Conservation (phyloP, 2,888 invertebrate genomes). For the Hydrotaea diabolus region DNA sequence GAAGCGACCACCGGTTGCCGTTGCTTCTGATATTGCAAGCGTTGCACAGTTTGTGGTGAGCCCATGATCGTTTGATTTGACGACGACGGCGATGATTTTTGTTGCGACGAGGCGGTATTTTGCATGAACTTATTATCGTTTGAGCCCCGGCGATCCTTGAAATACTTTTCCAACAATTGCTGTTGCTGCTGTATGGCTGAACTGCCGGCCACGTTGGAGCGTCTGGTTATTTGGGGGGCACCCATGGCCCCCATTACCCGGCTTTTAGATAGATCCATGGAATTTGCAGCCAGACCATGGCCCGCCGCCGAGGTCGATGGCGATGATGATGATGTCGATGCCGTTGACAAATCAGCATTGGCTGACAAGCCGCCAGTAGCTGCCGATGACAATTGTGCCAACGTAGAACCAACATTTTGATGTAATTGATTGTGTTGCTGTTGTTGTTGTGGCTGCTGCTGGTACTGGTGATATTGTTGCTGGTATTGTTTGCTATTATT, state of each 20-base stretch:
- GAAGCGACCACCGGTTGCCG: conserved; percentile 77
- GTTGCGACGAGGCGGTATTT: conserved; percentile 52
- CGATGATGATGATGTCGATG: conserved; percentile 57
- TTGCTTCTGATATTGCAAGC: conserved; percentile 79
- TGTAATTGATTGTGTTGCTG: conserved; percentile 56
- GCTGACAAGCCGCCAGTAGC: conserved; percentile 76
- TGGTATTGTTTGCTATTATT: conserved; percentile 45
- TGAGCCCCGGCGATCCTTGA: conserved; percentile 55
- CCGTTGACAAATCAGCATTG: conserved; percentile 69
- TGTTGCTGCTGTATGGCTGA: conserved; percentile 59
- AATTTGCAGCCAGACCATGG: conserved; percentile 60
- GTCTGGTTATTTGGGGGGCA: conserved; percentile 78
- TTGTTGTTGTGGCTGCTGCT: conserved; percentile 33
- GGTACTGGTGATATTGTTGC: conserved; percentile 48
- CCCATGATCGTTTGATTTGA: conserved; percentile 47
- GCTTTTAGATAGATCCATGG: conserved; percentile 68
- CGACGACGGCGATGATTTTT: conserved; percentile 52
- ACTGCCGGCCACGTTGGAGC: conserved; percentile 65
- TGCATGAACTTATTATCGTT: conserved; percentile 57
- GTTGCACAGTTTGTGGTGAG: conserved; percentile 70
- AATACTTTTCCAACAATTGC: conserved; percentile 61
- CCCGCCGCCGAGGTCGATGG: conserved; percentile 60
- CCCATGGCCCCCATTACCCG: conserved; percentile 73
- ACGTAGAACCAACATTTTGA: conserved; percentile 74
- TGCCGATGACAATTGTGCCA: conserved; percentile 79